Conservation (phyloP, 1,140 invertebrate genomes). For the Xylocopa sonorina region DNA sequence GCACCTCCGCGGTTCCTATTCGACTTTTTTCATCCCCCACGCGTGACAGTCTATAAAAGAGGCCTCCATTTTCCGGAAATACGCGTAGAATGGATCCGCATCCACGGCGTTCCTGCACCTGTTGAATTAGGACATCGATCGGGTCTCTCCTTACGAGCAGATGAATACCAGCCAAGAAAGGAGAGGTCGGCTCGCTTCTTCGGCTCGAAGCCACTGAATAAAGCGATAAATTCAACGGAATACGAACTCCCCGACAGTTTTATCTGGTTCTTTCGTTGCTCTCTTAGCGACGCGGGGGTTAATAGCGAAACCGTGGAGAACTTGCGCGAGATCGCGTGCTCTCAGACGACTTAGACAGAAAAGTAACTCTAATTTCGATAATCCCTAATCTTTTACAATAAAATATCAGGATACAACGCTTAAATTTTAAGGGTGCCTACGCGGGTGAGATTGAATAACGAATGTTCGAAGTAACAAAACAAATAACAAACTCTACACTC, state of each 20-base stretch:
- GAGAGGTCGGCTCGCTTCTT: neutral
- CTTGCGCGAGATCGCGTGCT: neutral
- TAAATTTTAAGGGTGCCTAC: too few species aligned
- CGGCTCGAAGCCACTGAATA: conserved; percentile 17
- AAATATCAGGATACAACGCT: too few species aligned
- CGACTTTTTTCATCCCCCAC: neutral
- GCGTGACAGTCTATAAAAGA: too few species aligned
- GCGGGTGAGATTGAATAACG: too few species aligned
- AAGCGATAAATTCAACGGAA: conserved; percentile 32
- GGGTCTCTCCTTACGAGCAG: conserved; percentile 7
- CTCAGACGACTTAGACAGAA: too few species aligned
- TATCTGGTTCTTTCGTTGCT: conserved; percentile 13
- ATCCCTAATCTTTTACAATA: too few species aligned
- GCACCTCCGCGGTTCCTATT: conserved; percentile 26
- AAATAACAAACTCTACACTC: too few species aligned
- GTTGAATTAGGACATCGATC: conserved; percentile 50
- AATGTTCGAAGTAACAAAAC: too few species aligned
- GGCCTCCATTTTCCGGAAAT: conserved; percentile 35
- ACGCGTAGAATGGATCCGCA: conserved; percentile 19
- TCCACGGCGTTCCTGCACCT: conserved; percentile 37
- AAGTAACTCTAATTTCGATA: neutral
- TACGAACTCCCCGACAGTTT: conserved; percentile 33
- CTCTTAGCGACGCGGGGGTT: neutral
- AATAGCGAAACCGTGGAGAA: neutral
- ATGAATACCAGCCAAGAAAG: conserved; percentile 24